Conservation (phyloP, 2,113 vertebrate genomes). For the Catagonus wagneri region DNA sequence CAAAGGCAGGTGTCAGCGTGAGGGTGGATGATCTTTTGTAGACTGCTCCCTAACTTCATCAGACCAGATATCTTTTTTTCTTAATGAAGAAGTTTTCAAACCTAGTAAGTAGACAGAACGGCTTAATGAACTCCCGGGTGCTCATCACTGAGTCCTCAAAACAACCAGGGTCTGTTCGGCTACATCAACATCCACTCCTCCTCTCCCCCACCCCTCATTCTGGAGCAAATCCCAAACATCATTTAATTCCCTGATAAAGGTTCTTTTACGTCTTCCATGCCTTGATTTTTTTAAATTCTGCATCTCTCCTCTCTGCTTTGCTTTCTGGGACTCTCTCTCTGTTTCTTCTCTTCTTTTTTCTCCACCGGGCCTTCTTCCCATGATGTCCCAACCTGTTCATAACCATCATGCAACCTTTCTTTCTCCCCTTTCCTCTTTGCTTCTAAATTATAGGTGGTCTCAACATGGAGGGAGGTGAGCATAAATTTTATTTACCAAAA, state of each 20-base stretch:
- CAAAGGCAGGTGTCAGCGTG: neutral
- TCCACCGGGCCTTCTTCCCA: fast-evolving
- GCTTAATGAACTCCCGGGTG: neutral
- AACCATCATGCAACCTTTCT: fast-evolving
- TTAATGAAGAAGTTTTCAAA: neutral
- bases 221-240: neutral
- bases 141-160: fast-evolving
- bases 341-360: neutral
- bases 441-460: neutral
- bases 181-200: fast-evolving
- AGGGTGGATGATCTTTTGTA: neutral
- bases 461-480: neutral
- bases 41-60: neutral
- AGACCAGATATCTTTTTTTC: neutral
- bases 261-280: no score
- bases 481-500: neutral
- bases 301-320: neutral
- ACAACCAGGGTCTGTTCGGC: fast-evolving
- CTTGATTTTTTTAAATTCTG: no score
- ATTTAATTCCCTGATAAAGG: neutral
- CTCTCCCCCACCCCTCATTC: no score
- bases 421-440: no score
- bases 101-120: neutral
- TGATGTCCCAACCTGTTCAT: fast-evolving
- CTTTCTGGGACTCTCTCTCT: neutral